Evolutionary conservation across 2,888 invertebrate genomes (phyloP), one percentile per base, ranked within the genome.

Genomic region (Troglohyphantes excavatus): DNA sequence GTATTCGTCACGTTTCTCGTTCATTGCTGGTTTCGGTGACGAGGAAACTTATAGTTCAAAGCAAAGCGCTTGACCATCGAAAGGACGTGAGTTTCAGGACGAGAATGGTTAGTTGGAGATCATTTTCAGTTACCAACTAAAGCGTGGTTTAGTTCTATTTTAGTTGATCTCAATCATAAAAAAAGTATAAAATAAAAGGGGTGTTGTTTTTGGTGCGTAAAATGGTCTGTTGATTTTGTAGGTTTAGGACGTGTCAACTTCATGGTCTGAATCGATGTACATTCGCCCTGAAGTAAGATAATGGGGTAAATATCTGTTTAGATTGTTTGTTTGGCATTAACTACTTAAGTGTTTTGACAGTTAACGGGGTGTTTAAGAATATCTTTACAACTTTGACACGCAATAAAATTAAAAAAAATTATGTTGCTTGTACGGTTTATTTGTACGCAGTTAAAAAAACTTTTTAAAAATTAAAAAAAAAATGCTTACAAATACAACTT

Each of bases 11-110:
- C 87, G 87, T 87, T 73, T 73, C 23, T 59, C 46, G 79, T 87
- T 87, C 87, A 87, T 81, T 87, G 87, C 87, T 23, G 43, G 39
- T 73, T 33, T 1, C 17, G 39, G 72, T 23, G 63, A 72, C 73
- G 26, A 17, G 63, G 61, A 29, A 87, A 87, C 65, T 79, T 86
- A 86, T 86, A 61, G 86, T 63, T 72, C 67, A 53, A 87, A 70
- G 63, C 79, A 79, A 87, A 87, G 59, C 72, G 43, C 87, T 87
- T 87, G 87, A 87, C 87, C 87, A 76, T 68, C 67, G 46, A 21
- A 17, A 19, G 70, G 21, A 86, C 78, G 86, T 86, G 78, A 78
- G 78, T 78, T 86, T 85, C 46, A n/a, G 43, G 59, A 61, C 46
- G 27, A 67, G 53, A 53, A 85, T 67, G 67, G 68, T 53, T 39